These are phyloP conservation scores for Ptychoptera albimana DNA, from an alignment of 2,888 invertebrate genomes.

Conservation along the genomic window DNA sequence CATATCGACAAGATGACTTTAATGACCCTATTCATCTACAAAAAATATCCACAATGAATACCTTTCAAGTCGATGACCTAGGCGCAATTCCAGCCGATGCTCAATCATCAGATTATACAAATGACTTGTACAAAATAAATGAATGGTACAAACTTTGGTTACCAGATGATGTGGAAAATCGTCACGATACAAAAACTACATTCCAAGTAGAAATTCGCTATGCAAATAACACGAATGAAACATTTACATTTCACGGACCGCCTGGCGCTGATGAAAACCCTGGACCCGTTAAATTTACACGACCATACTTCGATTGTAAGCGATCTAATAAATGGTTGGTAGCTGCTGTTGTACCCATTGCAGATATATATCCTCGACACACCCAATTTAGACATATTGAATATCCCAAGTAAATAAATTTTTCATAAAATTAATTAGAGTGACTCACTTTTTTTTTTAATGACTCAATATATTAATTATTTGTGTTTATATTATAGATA, in stretches of 20 bases:
- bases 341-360: constrained; percentile 84
- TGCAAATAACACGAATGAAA: constrained; percentile 88
- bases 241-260: constrained; percentile 91
- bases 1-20: constrained; percentile 81
- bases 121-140: constrained; percentile 78
- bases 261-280: constrained; percentile 79
- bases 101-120: constrained; percentile 73
- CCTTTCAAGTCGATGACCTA: constrained; percentile 72
- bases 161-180: constrained; percentile 65
- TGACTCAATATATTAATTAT: background rate
- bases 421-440: background rate
- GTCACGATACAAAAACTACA: constrained; percentile 84
- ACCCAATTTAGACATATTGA: constrained; percentile 86
- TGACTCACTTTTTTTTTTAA: background rate
- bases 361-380: constrained; percentile 88
- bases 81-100: constrained; percentile 71
- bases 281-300: constrained; percentile 86
- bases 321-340: constrained; percentile 92
- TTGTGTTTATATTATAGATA: constrained; percentile 45
- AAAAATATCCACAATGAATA: constrained; percentile 87
- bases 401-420: constrained; percentile 63
- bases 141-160: constrained; percentile 90
- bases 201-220: constrained; percentile 89
- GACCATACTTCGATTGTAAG: constrained; percentile 93
- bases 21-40: constrained; percentile 92